phyloP scores from a whole-genome alignment of 2,797 vertebrate species.

The Gadopsis bispinosus region DNA sequence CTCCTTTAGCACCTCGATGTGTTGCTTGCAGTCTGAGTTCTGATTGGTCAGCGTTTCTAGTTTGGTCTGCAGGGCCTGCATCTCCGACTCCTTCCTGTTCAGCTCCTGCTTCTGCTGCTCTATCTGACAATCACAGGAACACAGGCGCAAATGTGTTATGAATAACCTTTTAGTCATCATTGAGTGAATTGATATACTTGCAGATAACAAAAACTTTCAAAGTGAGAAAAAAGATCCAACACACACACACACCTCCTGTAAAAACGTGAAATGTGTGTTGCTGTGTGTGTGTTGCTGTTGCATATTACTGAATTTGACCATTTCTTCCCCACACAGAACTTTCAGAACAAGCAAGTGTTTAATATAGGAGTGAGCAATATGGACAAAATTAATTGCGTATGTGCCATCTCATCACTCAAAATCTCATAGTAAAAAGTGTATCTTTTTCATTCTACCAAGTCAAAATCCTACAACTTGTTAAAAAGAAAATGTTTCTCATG shows the following conservation, averaged over 20 bases:
- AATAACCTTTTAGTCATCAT: slow-evolving; percentile 27
- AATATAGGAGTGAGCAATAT: neutral
- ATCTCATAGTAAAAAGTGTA: neutral
- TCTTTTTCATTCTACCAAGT: neutral
- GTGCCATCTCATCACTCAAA: neutral
- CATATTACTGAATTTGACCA: neutral
- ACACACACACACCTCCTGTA: neutral
- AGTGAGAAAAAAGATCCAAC: slow-evolving; percentile 10
- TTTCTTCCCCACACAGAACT: slow-evolving; percentile 2
- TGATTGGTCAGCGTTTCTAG: slow-evolving; percentile 98
- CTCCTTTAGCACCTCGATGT: slow-evolving; percentile 99
- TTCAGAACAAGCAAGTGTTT: slow-evolving; percentile 10
- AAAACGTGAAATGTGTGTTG: neutral
- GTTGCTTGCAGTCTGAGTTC: slow-evolving; percentile 99
- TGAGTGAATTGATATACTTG: slow-evolving; percentile 1
- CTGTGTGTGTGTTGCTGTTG: slow-evolving; percentile 1
- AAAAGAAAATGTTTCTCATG: neutral
- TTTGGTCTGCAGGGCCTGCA: slow-evolving; percentile 98
- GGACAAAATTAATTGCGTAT: neutral
- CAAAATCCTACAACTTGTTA: neutral
- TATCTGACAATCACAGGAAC: slow-evolving; percentile 84
- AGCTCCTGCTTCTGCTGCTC: slow-evolving; percentile 97
- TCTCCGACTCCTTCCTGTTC: slow-evolving; percentile 97
- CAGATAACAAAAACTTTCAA: slow-evolving; percentile 13
- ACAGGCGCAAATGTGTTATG: slow-evolving; percentile 8